Evolutionary conservation across 2,797 vertebrate genomes (phyloP).

Genomic region (Premnoplex brunnescens): DNA sequence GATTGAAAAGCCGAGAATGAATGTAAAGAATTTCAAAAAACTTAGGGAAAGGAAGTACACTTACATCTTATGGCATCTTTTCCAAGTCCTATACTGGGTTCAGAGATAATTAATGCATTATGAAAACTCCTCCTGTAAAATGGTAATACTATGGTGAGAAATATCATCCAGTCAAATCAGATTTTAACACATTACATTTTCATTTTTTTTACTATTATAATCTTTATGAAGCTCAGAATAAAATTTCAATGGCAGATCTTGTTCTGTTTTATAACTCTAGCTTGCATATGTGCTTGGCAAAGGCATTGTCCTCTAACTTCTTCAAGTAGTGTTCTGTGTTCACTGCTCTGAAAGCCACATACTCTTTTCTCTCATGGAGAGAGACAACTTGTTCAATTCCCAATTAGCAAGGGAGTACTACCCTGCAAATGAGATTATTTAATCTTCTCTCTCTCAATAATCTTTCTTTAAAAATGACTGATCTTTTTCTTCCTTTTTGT

Average conservation of each 20-base stretch:
- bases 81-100: background rate
- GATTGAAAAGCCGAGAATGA: background rate
- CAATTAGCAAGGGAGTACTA: background rate
- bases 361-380: background rate
- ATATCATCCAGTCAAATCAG: background rate
- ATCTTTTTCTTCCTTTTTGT: background rate
- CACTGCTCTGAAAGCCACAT: background rate
- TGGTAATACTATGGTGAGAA: background rate
- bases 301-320: background rate
- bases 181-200: background rate
- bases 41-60: background rate
- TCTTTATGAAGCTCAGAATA: background rate
- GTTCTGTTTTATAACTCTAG: background rate
- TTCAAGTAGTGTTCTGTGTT: background rate
- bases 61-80: background rate
- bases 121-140: background rate
- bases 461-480: background rate
- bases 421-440: background rate
- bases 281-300: background rate
- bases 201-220: background rate
- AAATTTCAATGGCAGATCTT: background rate
- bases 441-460: background rate
- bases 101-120: background rate
- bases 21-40: background rate
- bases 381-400: background rate